Evolutionary conservation across 2,797 vertebrate species (phyloP).

Genomic region (Eulemur albifrons): DNA sequence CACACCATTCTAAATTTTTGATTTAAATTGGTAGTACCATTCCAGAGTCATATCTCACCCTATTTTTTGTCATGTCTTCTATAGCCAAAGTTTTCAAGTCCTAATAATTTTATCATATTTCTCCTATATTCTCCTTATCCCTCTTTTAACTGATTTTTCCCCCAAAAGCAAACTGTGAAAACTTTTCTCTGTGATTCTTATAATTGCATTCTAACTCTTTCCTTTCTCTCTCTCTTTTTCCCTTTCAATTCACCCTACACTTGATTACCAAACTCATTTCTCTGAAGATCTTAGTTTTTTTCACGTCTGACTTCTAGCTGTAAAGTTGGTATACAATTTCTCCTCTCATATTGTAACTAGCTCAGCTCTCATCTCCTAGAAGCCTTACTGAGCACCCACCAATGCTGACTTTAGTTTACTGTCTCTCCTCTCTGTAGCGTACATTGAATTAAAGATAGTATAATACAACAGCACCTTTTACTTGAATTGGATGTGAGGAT

Average conservation of each 20-base stretch:
- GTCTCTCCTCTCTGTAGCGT: background rate
- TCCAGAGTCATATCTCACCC: background rate
- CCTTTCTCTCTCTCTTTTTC: background rate
- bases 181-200: background rate
- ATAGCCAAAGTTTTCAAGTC: background rate
- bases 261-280: background rate
- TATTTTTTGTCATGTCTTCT: background rate
- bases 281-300: background rate
- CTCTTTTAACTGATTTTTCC: background rate
- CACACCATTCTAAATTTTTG: background rate
- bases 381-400: background rate
- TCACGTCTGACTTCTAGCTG: background rate
- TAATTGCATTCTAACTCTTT: background rate
- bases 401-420: background rate
- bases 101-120: background rate
- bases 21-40: background rate
- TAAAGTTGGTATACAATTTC: background rate
- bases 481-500: background rate
- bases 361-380: background rate
- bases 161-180: background rate
- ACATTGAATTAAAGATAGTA: background rate
- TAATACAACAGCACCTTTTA: background rate
- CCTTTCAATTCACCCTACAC: background rate
- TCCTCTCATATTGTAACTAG: background rate
- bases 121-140: background rate